Base-by-base conservation (phyloP, 64 coral and sea anemone genomes). In the Astreopora myriophthalma region DNA sequence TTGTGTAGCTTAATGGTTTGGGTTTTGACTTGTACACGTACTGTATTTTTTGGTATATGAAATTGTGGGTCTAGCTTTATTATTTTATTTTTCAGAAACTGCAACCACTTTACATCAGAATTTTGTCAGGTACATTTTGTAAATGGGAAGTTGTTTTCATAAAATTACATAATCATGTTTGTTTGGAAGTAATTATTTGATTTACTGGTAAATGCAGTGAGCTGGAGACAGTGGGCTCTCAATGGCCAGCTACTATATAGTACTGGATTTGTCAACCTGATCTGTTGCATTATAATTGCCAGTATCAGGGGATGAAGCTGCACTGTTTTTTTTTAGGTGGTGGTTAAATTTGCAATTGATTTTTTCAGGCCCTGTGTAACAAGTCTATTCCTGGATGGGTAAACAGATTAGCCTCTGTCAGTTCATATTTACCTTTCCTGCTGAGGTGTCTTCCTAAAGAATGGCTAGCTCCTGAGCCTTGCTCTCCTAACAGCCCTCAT, bases 341-440 rank as follows among this genome's bases (percentile, higher is more conserved):
- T 75, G n/a, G n/a, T n/a, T n/a, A n/a, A n/a, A n/a, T n/a, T n/a
- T 83, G 11, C 82, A 6, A 14, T 67, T 48, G 9, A 6, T 25
- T 48, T 28, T 90, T 72, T 34, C 85, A 99, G 97, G 87, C 93
- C 32, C 84, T 95, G 16, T 95, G 94, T 88, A 84, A 92, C 33
- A 99, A 96, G 55, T 87, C 92, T 32, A 99, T 99, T 73, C 97
- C 97, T 44, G 83, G 66, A 1, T 99, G 97, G 97, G 91, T 99
- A 9, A 99, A 99, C 65, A 95, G 94, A 91, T 40, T 93, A 76
- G 97, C 97, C 27, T 93, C 92, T 76, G 69, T 94, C 27, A 90
- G 94, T 42, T 99, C 97, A 44, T 86, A 87, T 17, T 92, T 96
- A 58, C 97, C 97, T 7, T 99, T 95, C 27, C 80, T 99, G 3